Conservation (phyloP, 2,888 invertebrate species). For the Mythimna impura region DNA sequence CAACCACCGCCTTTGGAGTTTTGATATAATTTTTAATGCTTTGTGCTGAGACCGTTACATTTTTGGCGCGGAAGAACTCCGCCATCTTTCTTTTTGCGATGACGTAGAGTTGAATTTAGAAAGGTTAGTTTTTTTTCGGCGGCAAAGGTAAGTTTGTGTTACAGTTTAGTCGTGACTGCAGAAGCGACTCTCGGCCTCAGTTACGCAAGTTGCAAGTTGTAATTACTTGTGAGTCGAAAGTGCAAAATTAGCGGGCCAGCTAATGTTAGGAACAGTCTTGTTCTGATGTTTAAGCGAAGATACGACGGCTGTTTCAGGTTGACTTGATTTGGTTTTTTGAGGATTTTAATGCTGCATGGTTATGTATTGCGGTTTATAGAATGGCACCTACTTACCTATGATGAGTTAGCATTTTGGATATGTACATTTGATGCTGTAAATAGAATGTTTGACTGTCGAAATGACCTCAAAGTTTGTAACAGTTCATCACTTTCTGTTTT, state of each 20-base stretch:
- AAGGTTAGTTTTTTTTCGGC: constrained; percentile 44
- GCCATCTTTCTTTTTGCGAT: constrained; percentile 55
- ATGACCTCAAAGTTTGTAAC: constrained; percentile 27
- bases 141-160: constrained; percentile 70
- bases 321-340: constrained; percentile 52
- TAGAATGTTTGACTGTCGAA: constrained; percentile 30
- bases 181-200: constrained; percentile 81
- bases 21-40: constrained; percentile 89
- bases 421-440: constrained; percentile 26
- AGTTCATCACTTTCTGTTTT: constrained; percentile 38
- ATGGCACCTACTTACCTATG: constrained; percentile 7
- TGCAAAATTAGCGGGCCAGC: constrained; percentile 82
- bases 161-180: constrained; percentile 86
- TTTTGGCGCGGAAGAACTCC: constrained; percentile 46
- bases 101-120: constrained; percentile 61
- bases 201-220: constrained; percentile 85
- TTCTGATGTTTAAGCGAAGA: constrained; percentile 52
- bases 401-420: constrained; percentile 37
- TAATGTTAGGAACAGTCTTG: constrained; percentile 68
- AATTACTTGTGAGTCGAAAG: constrained; percentile 87
- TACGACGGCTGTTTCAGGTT: constrained; percentile 49
- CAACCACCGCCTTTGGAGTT: constrained; percentile 86
- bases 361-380: constrained; percentile 30
- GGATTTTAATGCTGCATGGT: constrained; percentile 6
- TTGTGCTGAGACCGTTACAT: constrained; percentile 73